A percentile compares a stretch with the other conserved stretches of the same genome.
Conservation (phyloP, 2,888 invertebrate genomes). For the Keiferia lycopersicella region DNA sequence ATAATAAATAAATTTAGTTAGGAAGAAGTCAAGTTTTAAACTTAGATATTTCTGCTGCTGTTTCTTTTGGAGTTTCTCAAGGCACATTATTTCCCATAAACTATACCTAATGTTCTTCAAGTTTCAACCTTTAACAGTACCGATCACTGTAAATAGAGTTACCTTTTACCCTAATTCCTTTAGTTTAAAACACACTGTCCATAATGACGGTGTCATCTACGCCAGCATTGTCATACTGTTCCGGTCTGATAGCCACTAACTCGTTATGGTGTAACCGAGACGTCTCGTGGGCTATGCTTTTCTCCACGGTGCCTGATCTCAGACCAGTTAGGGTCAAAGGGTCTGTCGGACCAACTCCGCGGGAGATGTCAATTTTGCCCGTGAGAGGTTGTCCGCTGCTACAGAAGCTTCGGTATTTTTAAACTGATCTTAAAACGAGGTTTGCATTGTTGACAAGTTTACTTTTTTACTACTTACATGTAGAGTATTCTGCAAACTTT, state of each 20-base stretch:
- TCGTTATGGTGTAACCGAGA: constrained; percentile 25
- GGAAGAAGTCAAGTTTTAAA: too few species aligned
- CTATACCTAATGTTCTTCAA: not conserved
- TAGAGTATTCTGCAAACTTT: too few species aligned
- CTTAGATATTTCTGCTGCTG: not conserved
- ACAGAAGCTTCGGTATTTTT: not conserved
- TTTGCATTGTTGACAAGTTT: too few species aligned
- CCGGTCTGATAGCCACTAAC: constrained; percentile 35
- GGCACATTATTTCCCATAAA: too few species aligned
- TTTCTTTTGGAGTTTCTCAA: not conserved
- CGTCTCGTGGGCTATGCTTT: constrained; percentile 20
- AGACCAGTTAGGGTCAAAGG: constrained; percentile 11
- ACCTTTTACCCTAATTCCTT: not conserved
- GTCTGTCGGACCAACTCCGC: not conserved
- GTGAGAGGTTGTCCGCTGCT: not conserved
- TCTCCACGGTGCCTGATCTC: constrained; percentile 17
- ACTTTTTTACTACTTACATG: too few species aligned
- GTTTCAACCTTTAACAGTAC: not conserved
- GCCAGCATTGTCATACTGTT: constrained; percentile 26
- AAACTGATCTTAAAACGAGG: too few species aligned
- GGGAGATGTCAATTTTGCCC: not conserved
- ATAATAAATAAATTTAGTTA: not conserved
- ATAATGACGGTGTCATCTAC: not conserved
- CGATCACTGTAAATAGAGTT: not conserved
- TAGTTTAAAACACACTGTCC: not conserved